phyloP scores from a whole-genome alignment of 2,113 vertebrate genomes.

The Xenopus laevis region DNA sequence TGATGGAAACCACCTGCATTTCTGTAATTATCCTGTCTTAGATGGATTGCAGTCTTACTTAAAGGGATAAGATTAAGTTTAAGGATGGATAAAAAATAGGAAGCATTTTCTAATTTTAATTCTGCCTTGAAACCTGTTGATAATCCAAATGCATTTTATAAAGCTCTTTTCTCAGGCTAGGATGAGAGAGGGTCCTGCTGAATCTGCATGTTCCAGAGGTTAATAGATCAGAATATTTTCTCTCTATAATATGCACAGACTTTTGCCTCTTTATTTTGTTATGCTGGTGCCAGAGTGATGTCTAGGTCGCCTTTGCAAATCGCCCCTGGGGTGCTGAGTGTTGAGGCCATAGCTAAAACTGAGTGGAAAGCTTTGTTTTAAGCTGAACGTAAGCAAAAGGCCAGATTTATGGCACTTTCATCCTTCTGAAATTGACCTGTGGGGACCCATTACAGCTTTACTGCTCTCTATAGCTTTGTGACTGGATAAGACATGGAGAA shows the following conservation, averaged over 20 bases:
- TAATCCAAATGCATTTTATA: background rate
- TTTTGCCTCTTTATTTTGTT: background rate
- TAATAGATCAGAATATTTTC: background rate
- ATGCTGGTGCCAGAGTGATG: background rate
- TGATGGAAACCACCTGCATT: too few species aligned
- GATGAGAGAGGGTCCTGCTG: background rate
- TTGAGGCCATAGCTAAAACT: constrained; percentile 62
- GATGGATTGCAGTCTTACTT: too few species aligned
- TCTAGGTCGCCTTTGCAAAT: background rate
- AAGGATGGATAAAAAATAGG: too few species aligned
- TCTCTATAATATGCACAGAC: background rate
- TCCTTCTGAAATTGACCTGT: constrained; percentile 71
- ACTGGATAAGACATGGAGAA: constrained; percentile 24
- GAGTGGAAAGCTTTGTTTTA: constrained; percentile 77
- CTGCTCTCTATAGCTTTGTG: constrained; percentile 72
- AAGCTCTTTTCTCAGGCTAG: background rate
- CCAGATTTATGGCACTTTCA: constrained; percentile 73
- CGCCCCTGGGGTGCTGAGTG: constrained; percentile 1
- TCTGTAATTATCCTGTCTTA: too few species aligned
- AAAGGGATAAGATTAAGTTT: too few species aligned
- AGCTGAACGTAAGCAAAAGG: constrained; percentile 70
- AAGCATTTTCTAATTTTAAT: too few species aligned
- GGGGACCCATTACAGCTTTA: constrained; percentile 77
- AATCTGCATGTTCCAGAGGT: background rate
- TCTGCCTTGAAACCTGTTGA: too few species aligned